These are phyloP conservation scores for Numenius arquata DNA, from an alignment of 2,113 vertebrate species.

Conservation along the genomic window DNA sequence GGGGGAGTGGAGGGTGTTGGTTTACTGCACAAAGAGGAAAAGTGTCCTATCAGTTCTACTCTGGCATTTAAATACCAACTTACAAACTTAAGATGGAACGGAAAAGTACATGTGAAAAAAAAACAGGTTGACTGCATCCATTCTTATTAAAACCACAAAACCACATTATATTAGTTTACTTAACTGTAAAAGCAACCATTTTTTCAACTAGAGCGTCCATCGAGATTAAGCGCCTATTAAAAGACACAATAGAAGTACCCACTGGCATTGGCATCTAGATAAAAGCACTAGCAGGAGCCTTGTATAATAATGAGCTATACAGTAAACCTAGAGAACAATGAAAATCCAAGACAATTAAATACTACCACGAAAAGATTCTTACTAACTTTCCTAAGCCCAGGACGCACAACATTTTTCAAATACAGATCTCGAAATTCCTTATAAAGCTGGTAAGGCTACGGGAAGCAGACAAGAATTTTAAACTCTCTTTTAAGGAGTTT, in stretches of 20 bases:
- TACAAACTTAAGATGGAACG: background rate
- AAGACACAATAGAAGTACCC: background rate
- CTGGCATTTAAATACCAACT: background rate
- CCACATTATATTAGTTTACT: background rate
- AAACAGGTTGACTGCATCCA: background rate
- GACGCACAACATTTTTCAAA: background rate
- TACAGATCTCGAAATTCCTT: background rate
- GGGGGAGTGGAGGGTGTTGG: background rate
- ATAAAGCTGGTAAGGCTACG: slow-evolving; percentile 7
- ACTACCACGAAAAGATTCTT: background rate
- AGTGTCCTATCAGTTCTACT: background rate
- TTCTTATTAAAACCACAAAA: background rate
- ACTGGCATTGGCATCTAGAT: background rate
- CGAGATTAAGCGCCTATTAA: background rate
- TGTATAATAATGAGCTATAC: background rate
- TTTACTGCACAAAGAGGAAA: background rate
- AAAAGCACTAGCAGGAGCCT: background rate
- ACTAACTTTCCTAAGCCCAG: background rate
- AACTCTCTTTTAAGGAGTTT: slow-evolving; percentile 60
- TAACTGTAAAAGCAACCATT: background rate
- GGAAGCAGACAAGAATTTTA: slow-evolving; percentile 55
- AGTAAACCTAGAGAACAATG: background rate
- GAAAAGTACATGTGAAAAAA: background rate
- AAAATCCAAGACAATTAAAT: background rate
- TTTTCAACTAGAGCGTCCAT: background rate